Conservation (phyloP, 2,113 vertebrate genomes). For the Scalopus aquaticus region DNA sequence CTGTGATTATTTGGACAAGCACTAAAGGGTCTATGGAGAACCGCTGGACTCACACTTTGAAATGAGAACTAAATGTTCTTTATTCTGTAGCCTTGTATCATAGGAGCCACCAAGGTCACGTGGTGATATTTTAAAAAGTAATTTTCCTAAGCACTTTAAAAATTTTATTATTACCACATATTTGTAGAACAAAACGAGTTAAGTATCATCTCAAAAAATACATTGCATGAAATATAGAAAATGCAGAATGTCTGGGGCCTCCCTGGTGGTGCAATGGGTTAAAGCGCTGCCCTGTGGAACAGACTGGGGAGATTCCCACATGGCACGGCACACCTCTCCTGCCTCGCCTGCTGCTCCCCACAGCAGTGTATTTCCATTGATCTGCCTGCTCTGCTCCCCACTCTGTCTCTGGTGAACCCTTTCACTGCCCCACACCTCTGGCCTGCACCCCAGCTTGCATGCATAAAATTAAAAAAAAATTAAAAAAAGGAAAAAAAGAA, state of each 20-base stretch:
- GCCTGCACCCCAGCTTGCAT: too few species aligned
- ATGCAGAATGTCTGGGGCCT: neutral
- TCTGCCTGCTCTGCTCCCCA: too few species aligned
- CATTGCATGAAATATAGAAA: neutral
- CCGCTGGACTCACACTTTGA: neutral
- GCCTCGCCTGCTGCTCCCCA: too few species aligned
- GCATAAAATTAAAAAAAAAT: too few species aligned
- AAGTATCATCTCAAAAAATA: conserved; percentile 23
- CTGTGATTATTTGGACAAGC: neutral
- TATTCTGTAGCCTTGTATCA: neutral
- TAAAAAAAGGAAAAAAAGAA: too few species aligned
- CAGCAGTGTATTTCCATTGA: too few species aligned
- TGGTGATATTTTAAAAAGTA: conserved; percentile 23
- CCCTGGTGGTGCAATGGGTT: too few species aligned
- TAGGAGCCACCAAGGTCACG: neutral
- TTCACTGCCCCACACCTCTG: too few species aligned
- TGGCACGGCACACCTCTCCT: too few species aligned
- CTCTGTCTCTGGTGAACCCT: too few species aligned
- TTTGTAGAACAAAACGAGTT: neutral
- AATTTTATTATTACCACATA: conserved; percentile 20
- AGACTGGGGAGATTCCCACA: too few species aligned
- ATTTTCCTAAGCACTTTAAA: neutral
- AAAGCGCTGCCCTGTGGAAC: too few species aligned
- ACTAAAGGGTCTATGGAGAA: neutral
- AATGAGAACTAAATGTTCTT: neutral